phyloP scores from a whole-genome alignment of 2,888 invertebrate genomes.

The Drosophila algonquin region DNA sequence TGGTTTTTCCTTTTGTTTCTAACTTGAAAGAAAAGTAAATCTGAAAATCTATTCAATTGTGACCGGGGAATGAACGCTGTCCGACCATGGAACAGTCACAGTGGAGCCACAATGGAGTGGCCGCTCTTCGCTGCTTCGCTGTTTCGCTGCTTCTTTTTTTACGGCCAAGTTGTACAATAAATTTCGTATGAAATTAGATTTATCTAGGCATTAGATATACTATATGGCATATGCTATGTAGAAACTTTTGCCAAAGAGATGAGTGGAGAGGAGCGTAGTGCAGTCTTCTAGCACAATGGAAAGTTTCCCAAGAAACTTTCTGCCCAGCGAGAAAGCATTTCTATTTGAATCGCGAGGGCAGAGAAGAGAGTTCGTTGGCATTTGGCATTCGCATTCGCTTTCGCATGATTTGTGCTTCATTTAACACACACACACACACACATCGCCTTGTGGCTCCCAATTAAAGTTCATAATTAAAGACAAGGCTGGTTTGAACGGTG shows the following conservation, averaged over 20 bases:
- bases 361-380: slow-evolving; percentile 48
- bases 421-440: slow-evolving; percentile 32
- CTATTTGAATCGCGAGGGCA: slow-evolving; percentile 1
- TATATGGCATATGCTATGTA: slow-evolving; percentile 12
- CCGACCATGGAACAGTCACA: slow-evolving; percentile 14
- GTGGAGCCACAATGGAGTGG: slow-evolving; percentile 16
- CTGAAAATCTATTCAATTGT: slow-evolving; percentile 67
- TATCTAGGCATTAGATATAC: slow-evolving; percentile 39
- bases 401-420: slow-evolving; percentile 53
- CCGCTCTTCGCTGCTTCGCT: neutral
- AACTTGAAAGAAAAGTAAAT: slow-evolving; percentile 42
- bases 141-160: slow-evolving; percentile 14
- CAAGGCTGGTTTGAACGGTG: slow-evolving; percentile 27
- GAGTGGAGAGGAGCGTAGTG: neutral
- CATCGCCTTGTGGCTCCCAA: slow-evolving; percentile 36
- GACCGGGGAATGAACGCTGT: slow-evolving; percentile 22
- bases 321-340: slow-evolving; percentile 34
- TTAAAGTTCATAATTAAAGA: slow-evolving; percentile 62
- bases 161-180: slow-evolving; percentile 37
- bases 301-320: slow-evolving; percentile 41
- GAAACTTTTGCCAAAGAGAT: slow-evolving; percentile 1
- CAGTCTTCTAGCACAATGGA: slow-evolving; percentile 42
- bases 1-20: slow-evolving; percentile 46
- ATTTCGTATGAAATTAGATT: slow-evolving; percentile 41
- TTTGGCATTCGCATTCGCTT: slow-evolving; percentile 45